Base-by-base conservation (phyloP, 2,797 vertebrate species). In the Clamator glandarius region DNA sequence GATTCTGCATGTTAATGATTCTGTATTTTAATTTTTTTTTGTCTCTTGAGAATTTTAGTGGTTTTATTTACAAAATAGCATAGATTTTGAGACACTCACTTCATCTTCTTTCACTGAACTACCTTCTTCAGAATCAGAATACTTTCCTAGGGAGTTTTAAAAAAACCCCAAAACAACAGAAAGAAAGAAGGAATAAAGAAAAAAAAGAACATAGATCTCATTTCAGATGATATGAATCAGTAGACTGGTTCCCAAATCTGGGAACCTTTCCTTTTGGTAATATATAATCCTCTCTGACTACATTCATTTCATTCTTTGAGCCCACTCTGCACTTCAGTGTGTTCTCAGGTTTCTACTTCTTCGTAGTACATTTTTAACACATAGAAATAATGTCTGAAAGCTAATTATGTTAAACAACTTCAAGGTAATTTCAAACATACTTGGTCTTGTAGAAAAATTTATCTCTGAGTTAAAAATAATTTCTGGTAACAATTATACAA, bases 161-260 rank as follows among this genome's bases (percentile, higher is more conserved):
- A 64, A 28, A 31, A 16, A 9, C 1, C 18, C 6, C 8, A 7
- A 12, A 44, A 44, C 15, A 44, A 44, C 6, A 44, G 35, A 57
- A 64, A 11, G 2, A 16, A 6, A 10, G 13, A 26, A 51, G 25
- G 50, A 51, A 39, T 39, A 46, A 20, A 7, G 25, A 21, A 11
- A 31, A 31, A 26, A 36, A 21, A 31, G 36, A 79, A 90, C 94
- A 89, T 59, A 91, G 48, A 89, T 91, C 95, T 93, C 48, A 33
- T 95, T 95, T 95, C 89, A 88, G 58, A 84, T 88, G 93, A 95
- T 93, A 95, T 86, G 91, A 96, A 91, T 96, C 94, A 94, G 94
- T 90, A 96, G 93, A 95, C 92, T 88, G 59, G 76, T 95, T 93
- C 87, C 73, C 90, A 95, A 82, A 81, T 95, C 90, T 96, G 89